phyloP scores from a whole-genome alignment of 2,888 invertebrate genomes.

The Gymnosoma rotundatum region DNA sequence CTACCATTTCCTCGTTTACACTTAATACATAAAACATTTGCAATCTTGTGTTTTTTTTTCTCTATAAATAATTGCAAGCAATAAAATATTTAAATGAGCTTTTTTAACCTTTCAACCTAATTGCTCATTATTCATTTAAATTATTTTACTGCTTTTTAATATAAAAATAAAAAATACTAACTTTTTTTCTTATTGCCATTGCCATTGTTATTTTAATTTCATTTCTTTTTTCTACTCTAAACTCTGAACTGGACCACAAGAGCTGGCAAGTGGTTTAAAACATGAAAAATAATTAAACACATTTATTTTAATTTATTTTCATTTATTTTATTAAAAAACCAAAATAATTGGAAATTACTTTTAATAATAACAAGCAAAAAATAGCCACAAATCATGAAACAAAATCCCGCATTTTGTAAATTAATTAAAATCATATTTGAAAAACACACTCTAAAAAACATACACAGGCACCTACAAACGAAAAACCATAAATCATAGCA shows the following conservation, averaged over 20 bases:
- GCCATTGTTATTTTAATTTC: not conserved
- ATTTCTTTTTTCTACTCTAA: not conserved
- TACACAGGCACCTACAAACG: not conserved
- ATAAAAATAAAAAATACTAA: not conserved
- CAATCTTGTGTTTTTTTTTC: no score
- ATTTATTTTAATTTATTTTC: constrained; percentile 46
- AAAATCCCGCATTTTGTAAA: constrained; percentile 20
- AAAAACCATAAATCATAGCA: constrained; percentile 42
- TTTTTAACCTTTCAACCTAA: constrained; percentile 43
- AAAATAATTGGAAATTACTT: constrained; percentile 22
- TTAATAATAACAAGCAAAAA: not conserved
- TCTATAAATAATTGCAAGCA: constrained; percentile 4
- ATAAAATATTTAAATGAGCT: constrained; percentile 50
- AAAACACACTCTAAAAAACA: constrained; percentile 9
- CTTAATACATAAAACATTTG: no score
- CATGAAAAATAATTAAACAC: not conserved
- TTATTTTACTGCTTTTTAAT: constrained; percentile 20
- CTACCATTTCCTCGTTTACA: no score
- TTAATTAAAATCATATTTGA: constrained; percentile 47
- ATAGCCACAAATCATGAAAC: constrained; percentile 32
- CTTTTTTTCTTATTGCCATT: not conserved
- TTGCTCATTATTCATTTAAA: constrained; percentile 55
- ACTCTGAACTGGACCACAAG: constrained; percentile 18
- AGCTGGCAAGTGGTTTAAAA: constrained; percentile 12
- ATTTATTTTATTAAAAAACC: constrained; percentile 46